A percentile compares a stretch with the other conserved stretches of the same genome.
Evolutionary conservation across 2,113 vertebrate species (phyloP).

Genomic region (Oncorhynchus masou): DNA sequence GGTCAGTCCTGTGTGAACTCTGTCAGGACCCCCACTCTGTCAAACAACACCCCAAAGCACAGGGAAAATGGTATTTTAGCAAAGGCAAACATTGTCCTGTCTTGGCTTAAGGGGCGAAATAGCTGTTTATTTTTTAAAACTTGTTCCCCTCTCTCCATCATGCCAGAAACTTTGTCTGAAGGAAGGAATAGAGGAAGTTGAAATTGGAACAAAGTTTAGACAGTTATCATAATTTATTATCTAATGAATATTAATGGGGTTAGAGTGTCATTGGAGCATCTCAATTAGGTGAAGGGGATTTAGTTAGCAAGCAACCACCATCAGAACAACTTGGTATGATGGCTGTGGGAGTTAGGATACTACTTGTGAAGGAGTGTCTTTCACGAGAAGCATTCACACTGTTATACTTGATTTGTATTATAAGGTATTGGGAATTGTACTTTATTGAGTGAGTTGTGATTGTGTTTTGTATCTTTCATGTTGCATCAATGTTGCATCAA

Average conservation of each 20-base stretch:
- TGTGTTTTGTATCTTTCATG: too few species aligned
- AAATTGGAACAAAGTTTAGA: not conserved
- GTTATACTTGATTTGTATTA: too few species aligned
- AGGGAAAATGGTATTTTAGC: constrained; percentile 96
- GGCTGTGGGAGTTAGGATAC: not conserved
- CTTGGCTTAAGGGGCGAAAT: constrained; percentile 82
- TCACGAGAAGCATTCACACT: too few species aligned
- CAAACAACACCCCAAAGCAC: constrained; percentile 87
- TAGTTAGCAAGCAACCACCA: not conserved
- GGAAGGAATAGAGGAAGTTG: not conserved
- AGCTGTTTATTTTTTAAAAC: constrained; percentile 85
- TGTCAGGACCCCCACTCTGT: constrained; percentile 83
- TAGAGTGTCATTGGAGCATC: not conserved
- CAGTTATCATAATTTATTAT: not conserved
- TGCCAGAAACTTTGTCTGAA: not conserved
- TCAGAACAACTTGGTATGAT: not conserved
- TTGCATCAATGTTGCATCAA: too few species aligned
- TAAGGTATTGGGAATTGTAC: too few species aligned
- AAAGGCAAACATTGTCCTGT: constrained; percentile 95
- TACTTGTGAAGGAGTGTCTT: not conserved
- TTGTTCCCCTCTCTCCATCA: constrained; percentile 62
- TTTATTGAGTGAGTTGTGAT: too few species aligned
- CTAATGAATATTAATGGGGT: constrained; percentile 9
- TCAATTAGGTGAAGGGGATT: not conserved
- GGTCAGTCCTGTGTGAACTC: constrained; percentile 85